A percentile compares a stretch with the other conserved stretches of the same genome.
phyloP scores from a whole-genome alignment of 2,888 invertebrate species.

The Cosmorhoe ocellata region DNA sequence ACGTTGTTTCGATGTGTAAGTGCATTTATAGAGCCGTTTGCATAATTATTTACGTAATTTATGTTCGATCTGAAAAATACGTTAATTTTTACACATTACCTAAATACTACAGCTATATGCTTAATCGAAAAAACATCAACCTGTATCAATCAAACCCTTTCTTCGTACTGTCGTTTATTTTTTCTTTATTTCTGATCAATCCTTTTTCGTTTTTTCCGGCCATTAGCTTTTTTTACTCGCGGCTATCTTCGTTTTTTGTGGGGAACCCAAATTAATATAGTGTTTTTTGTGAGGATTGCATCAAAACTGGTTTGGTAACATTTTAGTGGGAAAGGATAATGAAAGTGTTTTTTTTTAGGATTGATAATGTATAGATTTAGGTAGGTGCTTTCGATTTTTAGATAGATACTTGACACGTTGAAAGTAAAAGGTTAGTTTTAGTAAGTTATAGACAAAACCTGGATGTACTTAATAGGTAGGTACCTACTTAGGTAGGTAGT shows the following conservation, averaged over 20 bases:
- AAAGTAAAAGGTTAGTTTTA: no score
- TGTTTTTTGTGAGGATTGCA: constrained; percentile 71
- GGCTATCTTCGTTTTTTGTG: constrained; percentile 78
- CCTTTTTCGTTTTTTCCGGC: constrained; percentile 64
- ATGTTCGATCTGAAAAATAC: no score
- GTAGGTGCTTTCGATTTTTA: constrained; percentile 78
- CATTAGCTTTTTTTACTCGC: constrained; percentile 78
- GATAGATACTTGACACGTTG: no score
- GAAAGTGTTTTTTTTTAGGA: constrained; percentile 72
- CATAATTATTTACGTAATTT: no score
- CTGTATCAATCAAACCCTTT: constrained; percentile 72
- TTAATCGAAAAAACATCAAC: constrained; percentile 56
- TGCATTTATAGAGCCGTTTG: no score
- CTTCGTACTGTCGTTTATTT: constrained; percentile 56
- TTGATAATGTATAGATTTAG: constrained; percentile 53
- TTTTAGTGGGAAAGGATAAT: constrained; percentile 72
- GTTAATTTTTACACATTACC: no score
- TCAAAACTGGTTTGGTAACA: constrained; percentile 64
- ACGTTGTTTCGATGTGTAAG: no score
- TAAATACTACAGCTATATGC: no score
- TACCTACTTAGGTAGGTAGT: no score
- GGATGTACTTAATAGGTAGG: no score
- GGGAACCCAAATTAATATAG: constrained; percentile 80
- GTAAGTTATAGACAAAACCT: no score
- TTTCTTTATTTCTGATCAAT: constrained; percentile 62